Percentiles rank a stretch among this genome's conserved stretches.
Conservation (phyloP, 1,140 invertebrate genomes). For the Phocides pigmalion region DNA sequence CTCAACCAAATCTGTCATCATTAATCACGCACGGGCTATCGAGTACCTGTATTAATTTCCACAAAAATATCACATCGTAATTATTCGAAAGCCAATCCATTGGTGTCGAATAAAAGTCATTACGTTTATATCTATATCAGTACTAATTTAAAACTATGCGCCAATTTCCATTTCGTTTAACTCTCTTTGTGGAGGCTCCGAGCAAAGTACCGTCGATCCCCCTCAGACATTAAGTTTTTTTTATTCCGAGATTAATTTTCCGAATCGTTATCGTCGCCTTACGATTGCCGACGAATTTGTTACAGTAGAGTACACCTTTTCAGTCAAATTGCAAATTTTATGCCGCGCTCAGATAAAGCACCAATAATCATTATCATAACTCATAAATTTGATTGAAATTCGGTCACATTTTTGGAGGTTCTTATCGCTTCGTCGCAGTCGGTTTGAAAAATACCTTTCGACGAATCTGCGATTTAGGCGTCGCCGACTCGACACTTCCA, state of each 20-base stretch:
- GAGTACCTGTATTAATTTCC: slow-evolving; percentile 8
- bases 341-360: slow-evolving; percentile 71
- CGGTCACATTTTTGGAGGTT: slow-evolving; percentile 74
- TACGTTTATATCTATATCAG: neutral
- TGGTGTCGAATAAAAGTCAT: neutral
- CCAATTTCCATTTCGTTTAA: slow-evolving; percentile 23
- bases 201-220: slow-evolving; percentile 39
- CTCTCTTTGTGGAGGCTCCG: slow-evolving; percentile 18
- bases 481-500: slow-evolving; percentile 65
- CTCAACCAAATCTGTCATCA: slow-evolving; percentile 16
- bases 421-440: slow-evolving; percentile 79
- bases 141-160: slow-evolving; percentile 25
- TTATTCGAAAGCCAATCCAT: neutral
- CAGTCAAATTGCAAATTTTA: slow-evolving; percentile 80
- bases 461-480: slow-evolving; percentile 63
- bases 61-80: neutral
- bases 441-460: slow-evolving; percentile 77
- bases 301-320: slow-evolving; percentile 80
- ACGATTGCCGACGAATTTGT: slow-evolving; percentile 80
- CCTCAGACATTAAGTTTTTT: slow-evolving; percentile 62
- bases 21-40: slow-evolving; percentile 9
- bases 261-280: slow-evolving; percentile 79
- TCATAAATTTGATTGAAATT: slow-evolving; percentile 83
- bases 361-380: slow-evolving; percentile 83
- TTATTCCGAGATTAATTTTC: slow-evolving; percentile 75